phyloP scores from a whole-genome alignment of 2,888 invertebrate species.

The Prosopocoilus inquinatus region DNA sequence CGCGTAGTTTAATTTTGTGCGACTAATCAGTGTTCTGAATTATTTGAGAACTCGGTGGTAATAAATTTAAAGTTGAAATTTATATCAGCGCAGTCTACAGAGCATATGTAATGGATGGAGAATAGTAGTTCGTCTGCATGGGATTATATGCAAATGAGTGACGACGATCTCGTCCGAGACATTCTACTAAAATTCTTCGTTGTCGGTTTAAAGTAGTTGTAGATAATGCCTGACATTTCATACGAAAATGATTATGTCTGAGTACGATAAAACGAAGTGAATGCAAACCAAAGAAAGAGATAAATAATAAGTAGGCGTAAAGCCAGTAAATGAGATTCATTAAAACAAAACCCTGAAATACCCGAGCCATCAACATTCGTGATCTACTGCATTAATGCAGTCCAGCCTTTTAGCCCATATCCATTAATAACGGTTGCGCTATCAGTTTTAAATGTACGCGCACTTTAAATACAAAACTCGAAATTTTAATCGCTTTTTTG shows the following conservation, averaged over 20 bases:
- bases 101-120: too few relatives aligned
- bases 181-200: not conserved
- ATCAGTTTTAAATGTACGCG: conserved; percentile 42
- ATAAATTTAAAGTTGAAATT: too few relatives aligned
- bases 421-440: conserved; percentile 42
- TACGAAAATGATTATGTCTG: conserved; percentile 29
- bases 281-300: conserved; percentile 27
- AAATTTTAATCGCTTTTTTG: conserved; percentile 46
- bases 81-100: too few relatives aligned
- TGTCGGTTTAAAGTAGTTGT: conserved; percentile 20
- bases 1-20: too few relatives aligned
- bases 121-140: too few relatives aligned
- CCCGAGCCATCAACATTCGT: conserved; percentile 39
- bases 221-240: conserved; percentile 20
- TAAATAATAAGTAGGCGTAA: conserved; percentile 32
- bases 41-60: too few relatives aligned
- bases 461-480: conserved; percentile 42
- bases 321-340: conserved; percentile 40
- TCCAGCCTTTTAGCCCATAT: conserved; percentile 34
- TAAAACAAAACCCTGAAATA: conserved; percentile 42
- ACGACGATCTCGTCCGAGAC: too few relatives aligned
- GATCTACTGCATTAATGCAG: conserved; percentile 39
- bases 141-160: too few relatives aligned
- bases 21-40: too few relatives aligned
- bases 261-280: conserved; percentile 27